Percentiles rank a stretch among this genome's conserved stretches.
These are phyloP conservation scores for Cheilosia impressa DNA, from an alignment of 2,888 invertebrate genomes.

Conservation along the genomic window DNA sequence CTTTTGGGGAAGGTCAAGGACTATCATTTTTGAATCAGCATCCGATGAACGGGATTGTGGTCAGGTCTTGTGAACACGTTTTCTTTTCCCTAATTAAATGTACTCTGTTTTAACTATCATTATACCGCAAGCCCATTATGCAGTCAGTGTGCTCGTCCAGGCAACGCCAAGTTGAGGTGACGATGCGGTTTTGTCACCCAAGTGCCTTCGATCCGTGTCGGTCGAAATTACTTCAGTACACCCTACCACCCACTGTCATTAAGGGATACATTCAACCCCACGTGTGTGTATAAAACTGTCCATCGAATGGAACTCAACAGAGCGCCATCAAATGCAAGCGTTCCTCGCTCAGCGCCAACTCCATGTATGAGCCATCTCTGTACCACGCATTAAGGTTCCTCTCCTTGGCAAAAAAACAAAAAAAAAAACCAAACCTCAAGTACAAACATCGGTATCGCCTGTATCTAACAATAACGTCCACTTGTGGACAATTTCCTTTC, in stretches of 20 bases:
- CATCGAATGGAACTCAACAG: neutral
- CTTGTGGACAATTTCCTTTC: slow-evolving; percentile 32
- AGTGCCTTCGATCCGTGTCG: neutral
- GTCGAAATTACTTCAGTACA: neutral
- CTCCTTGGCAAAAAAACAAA: neutral
- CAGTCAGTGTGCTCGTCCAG: neutral
- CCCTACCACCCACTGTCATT: neutral
- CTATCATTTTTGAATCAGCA: no score
- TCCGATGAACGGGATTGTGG: no score
- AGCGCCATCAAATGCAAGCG: slow-evolving; percentile 27
- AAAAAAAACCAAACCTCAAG: slow-evolving; percentile 19
- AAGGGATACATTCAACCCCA: neutral
- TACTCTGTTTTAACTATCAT: no score
- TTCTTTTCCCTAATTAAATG: no score
- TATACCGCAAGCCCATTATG: no score
- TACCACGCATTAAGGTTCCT: neutral
- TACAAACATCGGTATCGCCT: slow-evolving; percentile 22
- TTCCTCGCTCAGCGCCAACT: slow-evolving; percentile 3
- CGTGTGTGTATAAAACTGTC: neutral
- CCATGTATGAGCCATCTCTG: neutral
- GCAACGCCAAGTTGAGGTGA: neutral
- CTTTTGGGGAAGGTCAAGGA: neutral
- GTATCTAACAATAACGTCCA: slow-evolving; percentile 60
- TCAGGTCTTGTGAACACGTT: no score
- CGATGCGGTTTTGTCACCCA: neutral